These are phyloP conservation scores for Bombus confusus DNA, from an alignment of 1,140 invertebrate species.

Conservation along the genomic window DNA sequence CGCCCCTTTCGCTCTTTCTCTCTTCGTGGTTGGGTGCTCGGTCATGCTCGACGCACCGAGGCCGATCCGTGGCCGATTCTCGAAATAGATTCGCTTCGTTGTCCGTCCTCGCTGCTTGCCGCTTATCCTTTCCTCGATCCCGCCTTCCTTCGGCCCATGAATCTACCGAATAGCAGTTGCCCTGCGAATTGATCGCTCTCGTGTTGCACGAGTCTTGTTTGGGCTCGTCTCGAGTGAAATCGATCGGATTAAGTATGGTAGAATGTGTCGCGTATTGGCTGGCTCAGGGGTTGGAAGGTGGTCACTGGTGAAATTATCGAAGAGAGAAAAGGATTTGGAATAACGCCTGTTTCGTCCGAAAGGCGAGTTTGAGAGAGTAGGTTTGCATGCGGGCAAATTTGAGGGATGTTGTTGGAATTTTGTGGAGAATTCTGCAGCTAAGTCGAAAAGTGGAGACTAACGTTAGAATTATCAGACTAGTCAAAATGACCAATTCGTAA, in stretches of 20 bases:
- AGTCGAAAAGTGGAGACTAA: no score
- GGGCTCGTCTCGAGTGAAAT: neutral
- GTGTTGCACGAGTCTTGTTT: neutral
- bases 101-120: slow-evolving; percentile 25
- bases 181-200: slow-evolving; percentile 9
- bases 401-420: neutral
- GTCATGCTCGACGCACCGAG: slow-evolving; percentile 34
- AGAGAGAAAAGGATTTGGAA: neutral
- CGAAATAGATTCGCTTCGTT: slow-evolving; percentile 65
- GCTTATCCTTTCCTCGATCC: slow-evolving; percentile 36
- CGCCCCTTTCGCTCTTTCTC: neutral
- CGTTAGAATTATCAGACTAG: no score
- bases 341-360: neutral
- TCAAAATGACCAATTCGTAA: neutral
- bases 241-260: neutral
- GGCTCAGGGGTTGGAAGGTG: neutral
- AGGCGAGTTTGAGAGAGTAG: neutral
- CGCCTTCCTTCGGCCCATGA: slow-evolving; percentile 15
- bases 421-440: neutral
- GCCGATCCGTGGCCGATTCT: slow-evolving; percentile 59
- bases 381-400: no score
- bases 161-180: slow-evolving; percentile 7
- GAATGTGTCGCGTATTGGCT: no score
- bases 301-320: neutral
- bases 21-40: slow-evolving; percentile 42